Conservation (phyloP, 2,888 invertebrate species). For the Morpho achilles region DNA sequence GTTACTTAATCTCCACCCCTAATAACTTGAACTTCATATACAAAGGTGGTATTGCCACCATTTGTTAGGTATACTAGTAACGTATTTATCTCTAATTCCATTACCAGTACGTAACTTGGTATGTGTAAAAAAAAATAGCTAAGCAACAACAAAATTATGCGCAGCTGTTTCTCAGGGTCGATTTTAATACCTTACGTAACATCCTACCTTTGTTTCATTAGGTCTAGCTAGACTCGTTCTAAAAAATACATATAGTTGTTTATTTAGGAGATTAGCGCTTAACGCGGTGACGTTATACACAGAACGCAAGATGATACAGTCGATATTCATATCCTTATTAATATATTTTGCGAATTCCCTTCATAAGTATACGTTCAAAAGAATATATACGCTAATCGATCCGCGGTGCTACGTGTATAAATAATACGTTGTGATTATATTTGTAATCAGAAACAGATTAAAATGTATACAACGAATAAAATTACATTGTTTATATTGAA, state of each 20-base stretch:
- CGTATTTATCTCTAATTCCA: constrained; percentile 17
- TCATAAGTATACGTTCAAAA: constrained; percentile 11
- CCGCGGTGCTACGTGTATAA: not conserved
- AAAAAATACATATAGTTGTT: constrained; percentile 43
- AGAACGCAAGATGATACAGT: constrained; percentile 53
- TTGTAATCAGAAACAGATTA: not conserved
- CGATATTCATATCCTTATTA: constrained; percentile 39
- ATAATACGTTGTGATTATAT: no score
- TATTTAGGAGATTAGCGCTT: constrained; percentile 53
- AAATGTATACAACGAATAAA: not conserved
- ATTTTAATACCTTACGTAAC: constrained; percentile 28
- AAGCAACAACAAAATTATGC: constrained; percentile 19
- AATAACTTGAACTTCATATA: constrained; percentile 11
- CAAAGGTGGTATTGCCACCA: constrained; percentile 6
- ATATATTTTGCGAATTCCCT: constrained; percentile 7
- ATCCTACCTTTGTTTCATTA: constrained; percentile 23
- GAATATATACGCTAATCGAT: constrained; percentile 18
- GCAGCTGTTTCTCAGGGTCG: constrained; percentile 28
- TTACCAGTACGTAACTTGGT: constrained; percentile 8
- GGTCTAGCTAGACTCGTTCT: constrained; percentile 9
- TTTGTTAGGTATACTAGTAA: constrained; percentile 12
- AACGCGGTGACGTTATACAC: constrained; percentile 53
- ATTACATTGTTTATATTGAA: constrained; percentile 15
- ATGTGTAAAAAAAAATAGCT: constrained; percentile 14
- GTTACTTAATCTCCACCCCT: constrained; percentile 6